These are phyloP conservation scores for Muricea muricata DNA, from an alignment of 92 coral and sea anemone species.

Conservation along the genomic window DNA sequence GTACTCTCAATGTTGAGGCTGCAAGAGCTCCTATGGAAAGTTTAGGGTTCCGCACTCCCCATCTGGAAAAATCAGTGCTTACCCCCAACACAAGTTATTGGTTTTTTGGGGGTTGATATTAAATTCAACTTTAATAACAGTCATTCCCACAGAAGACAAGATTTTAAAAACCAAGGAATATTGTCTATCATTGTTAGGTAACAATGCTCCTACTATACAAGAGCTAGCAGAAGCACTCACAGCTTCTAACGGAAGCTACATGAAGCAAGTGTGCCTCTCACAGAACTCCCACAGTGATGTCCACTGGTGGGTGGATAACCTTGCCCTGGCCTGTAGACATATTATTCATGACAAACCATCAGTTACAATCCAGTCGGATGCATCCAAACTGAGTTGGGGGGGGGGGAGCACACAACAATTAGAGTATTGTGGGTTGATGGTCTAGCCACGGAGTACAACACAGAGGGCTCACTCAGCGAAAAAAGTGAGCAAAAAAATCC, in stretches of 20 bases:
- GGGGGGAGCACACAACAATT: no score
- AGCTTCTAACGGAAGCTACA: conserved; percentile 32
- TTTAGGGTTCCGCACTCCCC: conserved; percentile 49
- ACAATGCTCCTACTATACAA: conserved; percentile 22
- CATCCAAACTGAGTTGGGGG: conserved; percentile 71
- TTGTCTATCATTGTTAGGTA: conserved; percentile 23
- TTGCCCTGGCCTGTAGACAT: conserved; percentile 33
- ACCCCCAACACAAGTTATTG: conserved; percentile 24
- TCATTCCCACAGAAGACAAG: conserved; percentile 31
- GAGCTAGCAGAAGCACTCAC: conserved; percentile 48
- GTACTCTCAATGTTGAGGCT: conserved; percentile 52
- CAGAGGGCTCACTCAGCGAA: no score
- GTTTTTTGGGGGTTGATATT: conserved; percentile 49
- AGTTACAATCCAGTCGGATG: conserved; percentile 62
- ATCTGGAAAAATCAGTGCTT: conserved; percentile 43
- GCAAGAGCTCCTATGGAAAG: conserved; percentile 42
- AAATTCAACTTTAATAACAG: conserved; percentile 32
- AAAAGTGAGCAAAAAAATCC: no score
- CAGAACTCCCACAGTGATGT: conserved; percentile 9
- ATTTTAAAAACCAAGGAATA: conserved; percentile 42
- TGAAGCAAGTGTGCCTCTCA: conserved; percentile 3
- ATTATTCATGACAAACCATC: conserved; percentile 58
- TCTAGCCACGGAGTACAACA: no score
- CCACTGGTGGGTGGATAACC: conserved; percentile 50
- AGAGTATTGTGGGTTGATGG: no score